These are phyloP conservation scores for Peromyscus californicus DNA, from an alignment of 2,113 vertebrate species.

Conservation along the genomic window DNA sequence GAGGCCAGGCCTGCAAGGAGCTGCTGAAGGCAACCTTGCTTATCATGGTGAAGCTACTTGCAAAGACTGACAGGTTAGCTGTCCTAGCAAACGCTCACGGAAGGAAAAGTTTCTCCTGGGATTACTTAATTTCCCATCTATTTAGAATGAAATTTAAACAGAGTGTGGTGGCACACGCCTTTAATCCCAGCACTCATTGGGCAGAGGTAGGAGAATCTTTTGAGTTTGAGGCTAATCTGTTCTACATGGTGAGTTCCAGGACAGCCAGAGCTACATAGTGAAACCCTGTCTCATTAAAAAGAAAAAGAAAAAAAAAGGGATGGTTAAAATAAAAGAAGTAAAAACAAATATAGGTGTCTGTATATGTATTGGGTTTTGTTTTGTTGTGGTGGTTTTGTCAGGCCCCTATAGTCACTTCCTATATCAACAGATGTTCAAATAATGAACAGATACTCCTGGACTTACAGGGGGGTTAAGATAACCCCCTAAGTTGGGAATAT, in stretches of 20 bases:
- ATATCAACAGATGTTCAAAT: background rate
- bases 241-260: background rate
- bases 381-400: background rate
- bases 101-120: background rate
- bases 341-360: background rate
- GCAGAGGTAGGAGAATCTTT: background rate
- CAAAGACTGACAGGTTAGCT: background rate
- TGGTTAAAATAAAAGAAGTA: background rate
- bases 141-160: background rate
- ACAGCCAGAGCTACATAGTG: background rate
- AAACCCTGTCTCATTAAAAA: background rate
- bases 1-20: background rate
- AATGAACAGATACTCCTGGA: background rate
- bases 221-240: background rate
- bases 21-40: background rate
- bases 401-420: background rate
- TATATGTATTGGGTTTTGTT: background rate
- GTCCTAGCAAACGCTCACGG: background rate
- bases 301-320: accelerated
- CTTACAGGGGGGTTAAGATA: background rate
- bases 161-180: background rate
- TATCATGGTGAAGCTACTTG: too few relatives aligned
- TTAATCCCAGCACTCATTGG: background rate
- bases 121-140: background rate
- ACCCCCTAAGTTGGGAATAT: background rate